Evolutionary conservation across 2,797 vertebrate species (phyloP), one percentile per base, ranked within the genome.

Genomic region (Onychomys leucogaster): DNA sequence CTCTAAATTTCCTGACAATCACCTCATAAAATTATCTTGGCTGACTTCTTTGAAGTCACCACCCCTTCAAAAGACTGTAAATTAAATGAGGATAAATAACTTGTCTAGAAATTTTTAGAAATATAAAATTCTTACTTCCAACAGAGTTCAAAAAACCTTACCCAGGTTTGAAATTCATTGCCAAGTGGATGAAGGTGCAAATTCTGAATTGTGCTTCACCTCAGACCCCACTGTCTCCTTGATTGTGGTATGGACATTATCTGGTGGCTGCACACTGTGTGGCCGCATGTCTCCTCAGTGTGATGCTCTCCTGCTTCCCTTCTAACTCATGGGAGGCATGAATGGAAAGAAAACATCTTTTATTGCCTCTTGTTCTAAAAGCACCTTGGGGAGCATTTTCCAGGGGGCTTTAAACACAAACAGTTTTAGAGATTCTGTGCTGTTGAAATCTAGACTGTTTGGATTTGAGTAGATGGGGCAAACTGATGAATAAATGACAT

Each of bases 301-400:
- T 2, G 0, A 27, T 25, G n/a, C 23, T 52, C 49, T 94, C 87
- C 77, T 11, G 3, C 59, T 88, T 76, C 41, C 78, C 83, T 43
- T 55, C 13, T 49, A 80, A 76, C 69, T 80, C 81, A 19, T 0
- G 13, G 29, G 55, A 85, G 82, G 23, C 43, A 12, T 16, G 77
- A 69, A 67, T 29, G 32, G 59, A 81, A 78, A 82, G 57, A 76
- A 88, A 97, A 90, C 59, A 10, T 59, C 91, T 90, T 92, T 86
- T 92, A 90, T 61, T n/a, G n/a, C 55, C 77, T 78, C 71, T 34
- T 59, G 41, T 43, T 59, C 75, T 32, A 61, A 52, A 19, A 6
- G 37, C 34, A 14, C 96, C 46, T 5, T 5, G 14, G 83, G 92
- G 83, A 94, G 41, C 71, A 13, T 83, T 76, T 82, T 85, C 93